phyloP scores from a whole-genome alignment of 2,888 invertebrate species.

The Harmothoe impar region DNA sequence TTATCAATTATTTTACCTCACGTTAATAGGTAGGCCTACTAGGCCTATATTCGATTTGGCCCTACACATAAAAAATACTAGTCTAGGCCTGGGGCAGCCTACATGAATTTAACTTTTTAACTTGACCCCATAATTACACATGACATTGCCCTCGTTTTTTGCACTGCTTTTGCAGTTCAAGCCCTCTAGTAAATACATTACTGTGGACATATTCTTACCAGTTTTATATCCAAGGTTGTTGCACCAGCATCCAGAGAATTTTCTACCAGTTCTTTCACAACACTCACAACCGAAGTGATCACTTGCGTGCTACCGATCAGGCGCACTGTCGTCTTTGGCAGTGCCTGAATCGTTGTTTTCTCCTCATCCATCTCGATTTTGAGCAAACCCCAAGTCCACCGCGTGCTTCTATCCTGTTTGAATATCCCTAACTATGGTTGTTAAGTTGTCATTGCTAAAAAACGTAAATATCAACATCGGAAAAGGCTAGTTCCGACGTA shows the following conservation, averaged over 20 bases:
- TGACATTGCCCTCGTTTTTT: too few relatives aligned
- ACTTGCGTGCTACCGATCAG: constrained; percentile 86
- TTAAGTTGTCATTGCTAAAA: neutral
- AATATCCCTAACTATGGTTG: neutral
- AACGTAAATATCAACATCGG: neutral
- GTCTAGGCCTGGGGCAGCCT: too few relatives aligned
- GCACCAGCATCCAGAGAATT: constrained; percentile 81
- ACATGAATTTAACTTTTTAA: too few relatives aligned
- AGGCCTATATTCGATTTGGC: too few relatives aligned
- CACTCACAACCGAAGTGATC: constrained; percentile 84
- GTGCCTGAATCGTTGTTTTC: constrained; percentile 67
- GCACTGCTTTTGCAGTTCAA: too few relatives aligned
- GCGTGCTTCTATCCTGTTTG: neutral
- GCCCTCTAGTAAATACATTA: too few relatives aligned
- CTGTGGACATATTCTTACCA: too few relatives aligned
- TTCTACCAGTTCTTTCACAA: constrained; percentile 80
- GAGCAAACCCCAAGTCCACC: neutral
- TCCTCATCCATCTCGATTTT: neutral
- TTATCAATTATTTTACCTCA: too few relatives aligned
- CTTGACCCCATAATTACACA: too few relatives aligned
- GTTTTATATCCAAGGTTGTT: constrained; percentile 77
- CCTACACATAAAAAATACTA: too few relatives aligned
- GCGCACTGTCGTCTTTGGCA: constrained; percentile 84
- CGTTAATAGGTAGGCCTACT: too few relatives aligned
- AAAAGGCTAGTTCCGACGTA: neutral